Conservation (phyloP, 2,888 invertebrate genomes). For the Rotaria magnacalcarata region DNA sequence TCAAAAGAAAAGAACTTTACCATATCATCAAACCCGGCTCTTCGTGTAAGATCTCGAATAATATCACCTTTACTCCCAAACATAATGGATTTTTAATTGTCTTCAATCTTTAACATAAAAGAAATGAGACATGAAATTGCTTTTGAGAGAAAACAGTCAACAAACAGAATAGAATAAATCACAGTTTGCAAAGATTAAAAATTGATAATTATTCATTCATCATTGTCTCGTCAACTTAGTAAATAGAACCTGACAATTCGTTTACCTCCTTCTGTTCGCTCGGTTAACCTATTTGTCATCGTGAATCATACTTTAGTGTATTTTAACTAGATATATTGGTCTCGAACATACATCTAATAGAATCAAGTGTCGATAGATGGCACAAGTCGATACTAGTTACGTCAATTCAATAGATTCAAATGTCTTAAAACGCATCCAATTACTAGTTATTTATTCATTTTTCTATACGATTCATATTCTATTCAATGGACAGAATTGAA, state of each 20-base stretch:
- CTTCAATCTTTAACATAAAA: background rate
- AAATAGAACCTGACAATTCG: constrained; percentile 21
- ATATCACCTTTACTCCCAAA: background rate
- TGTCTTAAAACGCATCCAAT: too few species aligned
- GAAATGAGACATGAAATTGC: background rate
- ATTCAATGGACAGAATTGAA: too few species aligned
- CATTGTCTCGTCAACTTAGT: background rate
- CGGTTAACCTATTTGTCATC: background rate
- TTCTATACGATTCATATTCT: too few species aligned
- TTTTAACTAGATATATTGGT: background rate
- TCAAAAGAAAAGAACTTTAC: background rate
- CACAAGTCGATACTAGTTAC: background rate
- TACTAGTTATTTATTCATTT: too few species aligned
- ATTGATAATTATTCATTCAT: constrained; percentile 14
- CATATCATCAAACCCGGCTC: constrained; percentile 30
- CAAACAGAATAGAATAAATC: constrained; percentile 5
- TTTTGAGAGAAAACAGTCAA: background rate
- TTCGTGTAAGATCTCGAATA: background rate
- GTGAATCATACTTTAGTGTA: background rate
- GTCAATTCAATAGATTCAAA: too few species aligned
- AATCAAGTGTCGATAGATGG: background rate
- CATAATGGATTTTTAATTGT: background rate
- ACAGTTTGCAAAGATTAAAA: background rate
- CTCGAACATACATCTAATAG: background rate
- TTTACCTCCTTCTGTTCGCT: background rate